These are phyloP conservation scores for Pseudoatta argentina DNA, from an alignment of 1,140 invertebrate genomes.

Conservation along the genomic window DNA sequence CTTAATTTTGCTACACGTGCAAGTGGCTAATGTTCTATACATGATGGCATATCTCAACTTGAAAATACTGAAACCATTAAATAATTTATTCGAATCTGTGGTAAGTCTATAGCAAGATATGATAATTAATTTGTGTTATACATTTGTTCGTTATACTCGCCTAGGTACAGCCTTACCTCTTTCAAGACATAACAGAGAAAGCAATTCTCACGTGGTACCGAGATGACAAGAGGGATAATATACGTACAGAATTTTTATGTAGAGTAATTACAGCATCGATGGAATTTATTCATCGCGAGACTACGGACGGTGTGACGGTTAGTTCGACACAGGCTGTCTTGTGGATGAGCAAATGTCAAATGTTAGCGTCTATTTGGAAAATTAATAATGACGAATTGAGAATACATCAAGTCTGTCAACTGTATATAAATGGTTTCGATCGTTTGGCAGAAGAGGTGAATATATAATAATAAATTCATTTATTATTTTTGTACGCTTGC, in stretches of 20 bases:
- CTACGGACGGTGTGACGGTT: constrained; percentile 85
- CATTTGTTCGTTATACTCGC: constrained; percentile 6
- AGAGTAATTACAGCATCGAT: constrained; percentile 89
- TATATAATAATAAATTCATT: constrained; percentile 18
- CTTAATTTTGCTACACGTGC: constrained; percentile 92
- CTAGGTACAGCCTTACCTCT: constrained; percentile 86
- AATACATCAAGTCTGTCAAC: constrained; percentile 91
- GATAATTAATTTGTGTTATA: constrained; percentile 33
- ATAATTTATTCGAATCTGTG: constrained; percentile 92
- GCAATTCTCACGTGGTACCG: constrained; percentile 82
- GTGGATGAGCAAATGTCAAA: constrained; percentile 91
- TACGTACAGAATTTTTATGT: constrained; percentile 89
- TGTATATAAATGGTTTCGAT: constrained; percentile 93
- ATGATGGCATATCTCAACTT: constrained; percentile 93
- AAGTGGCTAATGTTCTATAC: constrained; percentile 91
- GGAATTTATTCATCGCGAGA: constrained; percentile 87
- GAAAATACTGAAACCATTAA: constrained; percentile 91
- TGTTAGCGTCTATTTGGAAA: constrained; percentile 92
- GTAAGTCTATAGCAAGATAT: constrained; percentile 82
- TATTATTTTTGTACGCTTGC: constrained; percentile 17
- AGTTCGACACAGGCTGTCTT: constrained; percentile 88
- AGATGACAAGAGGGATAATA: constrained; percentile 86
- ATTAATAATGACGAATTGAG: constrained; percentile 92
- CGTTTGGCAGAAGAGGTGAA: constrained; percentile 91
- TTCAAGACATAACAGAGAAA: constrained; percentile 86